phyloP scores from a whole-genome alignment of 2,113 vertebrate species.

The Lichenostomus cassidix region DNA sequence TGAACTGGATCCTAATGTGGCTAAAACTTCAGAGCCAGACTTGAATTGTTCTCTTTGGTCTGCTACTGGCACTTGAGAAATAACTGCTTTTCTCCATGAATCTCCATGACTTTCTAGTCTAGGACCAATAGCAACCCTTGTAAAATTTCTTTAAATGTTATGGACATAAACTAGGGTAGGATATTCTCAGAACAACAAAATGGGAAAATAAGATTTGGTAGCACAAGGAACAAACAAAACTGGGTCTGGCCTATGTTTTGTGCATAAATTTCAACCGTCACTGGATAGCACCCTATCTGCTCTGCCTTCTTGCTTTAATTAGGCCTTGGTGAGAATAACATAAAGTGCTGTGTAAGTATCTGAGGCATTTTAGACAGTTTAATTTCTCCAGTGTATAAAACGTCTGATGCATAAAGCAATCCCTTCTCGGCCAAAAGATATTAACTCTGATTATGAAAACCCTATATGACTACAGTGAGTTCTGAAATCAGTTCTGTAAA shows the following conservation, averaged over 20 bases:
- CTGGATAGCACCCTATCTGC: background rate
- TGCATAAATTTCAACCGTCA: background rate
- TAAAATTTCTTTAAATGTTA: background rate
- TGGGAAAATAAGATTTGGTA: background rate
- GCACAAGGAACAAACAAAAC: background rate
- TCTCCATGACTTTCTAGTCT: background rate
- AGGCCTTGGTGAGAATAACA: background rate
- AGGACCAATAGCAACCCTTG: background rate
- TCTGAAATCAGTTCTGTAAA: constrained; percentile 24
- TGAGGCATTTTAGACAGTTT: background rate
- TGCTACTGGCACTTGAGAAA: background rate
- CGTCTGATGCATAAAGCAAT: background rate
- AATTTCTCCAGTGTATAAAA: background rate
- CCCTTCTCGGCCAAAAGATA: background rate
- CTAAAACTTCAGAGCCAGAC: background rate
- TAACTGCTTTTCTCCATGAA: background rate
- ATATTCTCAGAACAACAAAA: background rate
- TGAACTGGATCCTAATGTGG: background rate
- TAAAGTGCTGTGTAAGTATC: background rate
- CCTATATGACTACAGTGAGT: background rate
- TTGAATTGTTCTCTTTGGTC: background rate
- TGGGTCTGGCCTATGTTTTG: background rate
- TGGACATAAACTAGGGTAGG: background rate
- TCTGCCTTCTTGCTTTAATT: background rate
- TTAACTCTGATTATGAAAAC: background rate